Evolutionary conservation across 2,888 invertebrate species (phyloP).

Genomic region (Nemoura dubitans): DNA sequence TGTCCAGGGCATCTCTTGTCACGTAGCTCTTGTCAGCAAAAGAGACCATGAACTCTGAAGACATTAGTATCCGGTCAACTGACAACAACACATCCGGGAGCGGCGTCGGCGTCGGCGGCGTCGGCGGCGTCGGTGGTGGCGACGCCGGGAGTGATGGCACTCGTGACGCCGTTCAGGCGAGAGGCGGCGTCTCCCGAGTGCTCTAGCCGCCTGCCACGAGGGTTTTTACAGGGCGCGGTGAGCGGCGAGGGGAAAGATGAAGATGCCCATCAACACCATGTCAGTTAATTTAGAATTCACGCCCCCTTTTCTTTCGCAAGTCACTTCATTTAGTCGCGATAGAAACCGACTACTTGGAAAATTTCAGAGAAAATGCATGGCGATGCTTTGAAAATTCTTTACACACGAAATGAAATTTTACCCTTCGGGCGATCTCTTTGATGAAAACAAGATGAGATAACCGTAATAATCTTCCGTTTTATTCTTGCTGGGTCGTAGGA

Average conservation of each 20-base stretch:
- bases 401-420: not conserved
- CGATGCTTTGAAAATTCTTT: not conserved
- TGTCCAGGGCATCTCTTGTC: conserved; percentile 21
- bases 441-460: conserved; percentile 3
- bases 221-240: conserved; percentile 1
- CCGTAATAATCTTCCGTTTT: not conserved
- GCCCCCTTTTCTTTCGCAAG: not conserved
- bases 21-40: conserved; percentile 9
- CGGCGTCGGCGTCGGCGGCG: not conserved
- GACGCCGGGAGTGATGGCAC: conserved; percentile 23
- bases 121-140: not conserved
- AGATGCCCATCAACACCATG: conserved; percentile 9
- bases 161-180: conserved; percentile 29
- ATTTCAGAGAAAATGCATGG: not conserved
- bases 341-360: conserved; percentile 3
- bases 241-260: not conserved
- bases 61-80: conserved; percentile 38
- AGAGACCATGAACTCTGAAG: conserved; percentile 24
- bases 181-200: not conserved
- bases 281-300: conserved; percentile 26
- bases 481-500: not conserved
- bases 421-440: not conserved
- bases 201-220: not conserved
- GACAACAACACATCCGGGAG: conserved; percentile 34
- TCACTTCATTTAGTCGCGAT: conserved; percentile 12